Evolutionary conservation across 2,113 vertebrate genomes (phyloP), one percentile per base, ranked within the genome.

Genomic region (Perccottus glenii): DNA sequence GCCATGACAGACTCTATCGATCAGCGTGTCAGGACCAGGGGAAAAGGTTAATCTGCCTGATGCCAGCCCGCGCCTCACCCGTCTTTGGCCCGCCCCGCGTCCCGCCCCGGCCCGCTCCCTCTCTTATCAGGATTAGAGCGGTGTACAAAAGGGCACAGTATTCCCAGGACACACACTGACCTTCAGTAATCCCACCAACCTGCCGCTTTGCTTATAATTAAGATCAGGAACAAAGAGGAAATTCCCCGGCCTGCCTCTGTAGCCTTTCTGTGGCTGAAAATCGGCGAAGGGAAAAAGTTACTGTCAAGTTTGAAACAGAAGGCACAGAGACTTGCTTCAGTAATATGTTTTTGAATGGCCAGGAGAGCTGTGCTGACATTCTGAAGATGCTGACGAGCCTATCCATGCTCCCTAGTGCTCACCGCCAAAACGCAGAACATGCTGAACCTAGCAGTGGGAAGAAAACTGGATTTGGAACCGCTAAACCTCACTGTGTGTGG

Each of bases 81-180:
- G 74, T 78, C 67, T 82, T 69, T 80, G 76, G 78, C 82, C 84
- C 84, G 85, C 86, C 83, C 83, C 52, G 64, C 75, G 66, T 76
- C 86, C 83, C 76, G 16, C 73, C 84, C 76, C 73, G 11, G 79
- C 72, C 85, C 58, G 77, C 83, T 85, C 79, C 79, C 80, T 85
- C 85, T 92, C 90, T 93, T 93, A 93, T 93, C 93, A 87, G 92
- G 88, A 90, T 91, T 88, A 89, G 89, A 89, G 85, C 75, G 85
- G 75, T 85, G 88, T 89, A 92, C 87, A 88, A 92, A 93, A 93
- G 93, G 92, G 85, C 91, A 93, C 88, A 72, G 68, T 84, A 91
- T 91, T 93, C 93, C 92, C 92, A 93, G 90, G 92, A 93, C 85
- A 89, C 84, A 73, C 75, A 9, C 89, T 93, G 92, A 94, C 92